A percentile compares a stretch with the other conserved stretches of the same genome.
Evolutionary conservation across 2,888 invertebrate species (phyloP).

Genomic region (Eilema caniola): DNA sequence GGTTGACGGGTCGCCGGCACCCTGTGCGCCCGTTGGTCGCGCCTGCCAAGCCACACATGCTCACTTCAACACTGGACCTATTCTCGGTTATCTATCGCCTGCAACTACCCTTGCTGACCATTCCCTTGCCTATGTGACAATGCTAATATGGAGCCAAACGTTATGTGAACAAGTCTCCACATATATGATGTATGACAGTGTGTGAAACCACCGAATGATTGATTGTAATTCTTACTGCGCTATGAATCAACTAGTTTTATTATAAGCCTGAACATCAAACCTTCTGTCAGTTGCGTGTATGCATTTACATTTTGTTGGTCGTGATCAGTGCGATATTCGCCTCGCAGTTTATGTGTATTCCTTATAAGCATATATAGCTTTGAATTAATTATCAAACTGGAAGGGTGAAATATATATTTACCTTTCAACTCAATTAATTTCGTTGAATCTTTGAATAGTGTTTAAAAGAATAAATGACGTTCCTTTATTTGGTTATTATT

Average conservation of each 20-base stretch:
- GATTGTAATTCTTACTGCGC: conserved; percentile 31
- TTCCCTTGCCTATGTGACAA: conserved; percentile 6
- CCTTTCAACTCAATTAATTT: neutral
- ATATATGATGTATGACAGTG: conserved; percentile 19
- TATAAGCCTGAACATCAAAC: conserved; percentile 53
- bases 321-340: neutral
- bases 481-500: neutral
- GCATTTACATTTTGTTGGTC: neutral
- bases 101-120: conserved; percentile 17
- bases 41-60: conserved; percentile 84
- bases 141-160: conserved; percentile 13
- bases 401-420: neutral
- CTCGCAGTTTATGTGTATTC: neutral
- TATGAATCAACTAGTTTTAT: conserved; percentile 42
- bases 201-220: conserved; percentile 23
- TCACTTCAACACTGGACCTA: conserved; percentile 73
- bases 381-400: neutral
- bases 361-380: neutral
- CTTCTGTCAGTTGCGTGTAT: conserved; percentile 58
- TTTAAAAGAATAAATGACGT: neutral
- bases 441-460: neutral
- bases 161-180: conserved; percentile 2
- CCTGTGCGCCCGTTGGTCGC: conserved; percentile 76
- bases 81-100: conserved; percentile 33
- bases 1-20: conserved; percentile 84